Percentiles rank a stretch among this genome's conserved stretches.
Evolutionary conservation across 2,888 invertebrate genomes (phyloP).

Genomic region (Sepioteuthis lessoniana): DNA sequence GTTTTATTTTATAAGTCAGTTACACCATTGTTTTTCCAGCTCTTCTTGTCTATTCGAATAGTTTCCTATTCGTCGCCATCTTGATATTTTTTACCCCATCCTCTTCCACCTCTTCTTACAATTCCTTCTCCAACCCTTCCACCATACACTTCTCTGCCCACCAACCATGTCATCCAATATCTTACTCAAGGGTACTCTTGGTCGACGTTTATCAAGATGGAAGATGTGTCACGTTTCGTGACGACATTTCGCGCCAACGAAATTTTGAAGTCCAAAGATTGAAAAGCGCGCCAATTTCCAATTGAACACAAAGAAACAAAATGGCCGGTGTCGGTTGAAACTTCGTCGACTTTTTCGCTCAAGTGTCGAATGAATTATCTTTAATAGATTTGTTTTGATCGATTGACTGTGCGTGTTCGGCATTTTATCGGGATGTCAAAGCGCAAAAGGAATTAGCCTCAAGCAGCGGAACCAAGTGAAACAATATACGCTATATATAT

Average conservation of each 20-base stretch:
- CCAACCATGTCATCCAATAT: constrained; percentile 4
- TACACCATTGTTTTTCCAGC: too few relatives aligned
- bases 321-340: not conserved
- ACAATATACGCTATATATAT: not conserved
- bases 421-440: not conserved
- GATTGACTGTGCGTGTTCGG: not conserved
- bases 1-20: too few relatives aligned
- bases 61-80: too few relatives aligned
- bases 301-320: constrained; percentile 21
- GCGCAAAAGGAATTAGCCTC: constrained; percentile 7
- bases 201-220: constrained; percentile 33
- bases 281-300: constrained; percentile 33
- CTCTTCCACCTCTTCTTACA: too few relatives aligned
- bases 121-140: not conserved
- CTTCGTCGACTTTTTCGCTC: not conserved
- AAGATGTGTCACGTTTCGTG: constrained; percentile 23
- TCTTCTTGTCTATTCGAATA: too few relatives aligned
- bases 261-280: not conserved
- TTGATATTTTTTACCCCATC: too few relatives aligned
- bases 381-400: not conserved
- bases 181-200: not conserved
- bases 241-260: constrained; percentile 10
- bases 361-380: constrained; percentile 1
- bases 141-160: not conserved
- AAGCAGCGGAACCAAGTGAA: not conserved